Percentiles rank a stretch among this genome's conserved stretches.
Evolutionary conservation across 2,113 vertebrate species (phyloP).

Genomic region (human (Homo sapiens)): DNA sequence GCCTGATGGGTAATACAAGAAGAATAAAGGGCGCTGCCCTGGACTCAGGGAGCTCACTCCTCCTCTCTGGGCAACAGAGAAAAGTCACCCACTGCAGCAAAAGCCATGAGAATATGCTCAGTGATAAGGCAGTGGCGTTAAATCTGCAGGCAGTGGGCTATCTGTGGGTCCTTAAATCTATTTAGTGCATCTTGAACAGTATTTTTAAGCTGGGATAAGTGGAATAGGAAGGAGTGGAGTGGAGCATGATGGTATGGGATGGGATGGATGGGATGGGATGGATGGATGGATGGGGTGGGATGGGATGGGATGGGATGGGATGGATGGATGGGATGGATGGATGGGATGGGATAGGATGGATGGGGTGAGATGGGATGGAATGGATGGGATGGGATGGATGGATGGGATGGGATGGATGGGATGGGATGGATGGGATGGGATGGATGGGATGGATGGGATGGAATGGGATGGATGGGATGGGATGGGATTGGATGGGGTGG

Average conservation of each 20-base stretch:
- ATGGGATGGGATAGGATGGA: too few species aligned
- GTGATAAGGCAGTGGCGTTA: rapidly evolving
- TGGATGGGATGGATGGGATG: too few species aligned
- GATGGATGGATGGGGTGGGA: too few species aligned
- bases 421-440: too few species aligned
- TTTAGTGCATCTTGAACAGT: not conserved
- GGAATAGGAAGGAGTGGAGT: not conserved
- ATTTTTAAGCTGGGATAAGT: not conserved
- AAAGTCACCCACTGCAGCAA: not conserved
- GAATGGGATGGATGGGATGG: too few species aligned
- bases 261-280: not conserved
- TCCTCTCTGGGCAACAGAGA: not conserved
- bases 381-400: too few species aligned
- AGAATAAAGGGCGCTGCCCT: not conserved
- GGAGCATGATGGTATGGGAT: not conserved
- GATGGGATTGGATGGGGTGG: too few species aligned
- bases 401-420: too few species aligned
- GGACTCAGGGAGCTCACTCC: not conserved
- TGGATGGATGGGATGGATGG: too few species aligned
- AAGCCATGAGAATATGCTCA: not conserved
- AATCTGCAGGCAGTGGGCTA: not conserved
- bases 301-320: too few species aligned
- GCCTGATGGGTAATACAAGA: rapidly evolving
- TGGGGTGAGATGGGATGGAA: too few species aligned
- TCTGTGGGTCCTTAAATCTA: rapidly evolving